Evolutionary conservation across 1,140 invertebrate genomes (phyloP), one percentile per base, ranked within the genome.

Genomic region (Zaprionus tsacasi): DNA sequence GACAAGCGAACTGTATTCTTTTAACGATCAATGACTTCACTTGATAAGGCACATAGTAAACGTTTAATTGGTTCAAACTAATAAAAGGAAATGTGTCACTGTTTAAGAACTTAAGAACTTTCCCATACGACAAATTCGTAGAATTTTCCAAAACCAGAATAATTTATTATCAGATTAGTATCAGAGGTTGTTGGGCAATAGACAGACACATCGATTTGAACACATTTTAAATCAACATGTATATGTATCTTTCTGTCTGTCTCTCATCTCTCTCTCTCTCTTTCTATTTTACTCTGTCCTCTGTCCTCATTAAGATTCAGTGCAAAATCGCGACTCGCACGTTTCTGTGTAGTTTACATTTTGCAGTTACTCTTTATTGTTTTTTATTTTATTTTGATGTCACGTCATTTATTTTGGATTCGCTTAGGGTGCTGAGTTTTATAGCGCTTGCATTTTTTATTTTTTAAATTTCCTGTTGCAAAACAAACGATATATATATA

Each of bases 281-380:
- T 15, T 30, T 30, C 45, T n/a, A 12, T 45, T 45, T 25, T 30
- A n/a, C 45, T n/a, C n/a, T 25, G 43, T 33, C 27, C n/a, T 30
- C 27, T 30, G 27, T 30, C 27, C 27, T 67, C 64, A 81, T 83
- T 89, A 56, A 81, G 69, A 89, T 89, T 89, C 85, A 64, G 83
- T 80, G 64, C 83, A 72, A 83, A 89, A 82, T 67, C 59, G 48
- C 59, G 21, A 33, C 75, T 82, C 69, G 83, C 82, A 86, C 79
- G 83, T 88, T 82, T 77, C 72, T 35, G 67, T 77, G 72, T 74
- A 64, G 80, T 70, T 86, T 86, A 83, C 83, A 82, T 82, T 82
- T 88, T 58, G 68, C 17, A 40, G 33, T 55, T 43, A 66, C 54
- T 76, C 71, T 82, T 68, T 76, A 82, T 57, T 65, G 33, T 73